Evolutionary conservation across 2,888 invertebrate genomes (phyloP), one percentile per base, ranked within the genome.

Genomic region (Therioaphis trifolii): DNA sequence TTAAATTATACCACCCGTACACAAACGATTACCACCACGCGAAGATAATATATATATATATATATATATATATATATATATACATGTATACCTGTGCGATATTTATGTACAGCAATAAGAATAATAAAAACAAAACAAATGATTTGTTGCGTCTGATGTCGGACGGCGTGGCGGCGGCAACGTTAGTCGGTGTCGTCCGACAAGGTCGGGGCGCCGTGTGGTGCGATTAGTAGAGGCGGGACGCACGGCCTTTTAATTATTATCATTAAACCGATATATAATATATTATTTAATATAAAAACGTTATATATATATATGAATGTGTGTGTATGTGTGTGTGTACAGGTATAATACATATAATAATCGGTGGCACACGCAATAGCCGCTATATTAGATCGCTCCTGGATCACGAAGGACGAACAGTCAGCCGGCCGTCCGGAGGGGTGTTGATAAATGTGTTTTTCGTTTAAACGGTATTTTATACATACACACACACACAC

Each of bases 321-420:
- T 49, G 18, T 49, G 18, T 49, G 18, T 49, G 18, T 49, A 49
- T 49, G 5, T 2, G 5, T 49, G n/a, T n/a, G n/a, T n/a, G n/a
- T n/a, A n/a, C n/a, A 1, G 21, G 0, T 21, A 4, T 52, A n/a
- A 21, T n/a, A 9, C 9, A 21, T 18, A n/a, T 55, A n/a, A 3
- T 68, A 35, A 68, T 68, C n/a, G 68, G 68, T 68, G 68, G 68
- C 68, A 68, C 68, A 68, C 68, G 68, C n/a, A n/a, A n/a, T n/a
- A n/a, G n/a, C n/a, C n/a, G n/a, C n/a, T n/a, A n/a, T n/a, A n/a
- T n/a, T n/a, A n/a, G n/a, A 68, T 68, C 68, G 68, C 15, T 40
- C 9, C n/a, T 18, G n/a, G 27, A 55, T 0, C n/a, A 5, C 40
- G n/a, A 2, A n/a, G 40, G 63, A 14, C 63, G 29, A 29, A 1